These are phyloP conservation scores for Clamator glandarius DNA, from an alignment of 2,797 vertebrate genomes.

Conservation along the genomic window DNA sequence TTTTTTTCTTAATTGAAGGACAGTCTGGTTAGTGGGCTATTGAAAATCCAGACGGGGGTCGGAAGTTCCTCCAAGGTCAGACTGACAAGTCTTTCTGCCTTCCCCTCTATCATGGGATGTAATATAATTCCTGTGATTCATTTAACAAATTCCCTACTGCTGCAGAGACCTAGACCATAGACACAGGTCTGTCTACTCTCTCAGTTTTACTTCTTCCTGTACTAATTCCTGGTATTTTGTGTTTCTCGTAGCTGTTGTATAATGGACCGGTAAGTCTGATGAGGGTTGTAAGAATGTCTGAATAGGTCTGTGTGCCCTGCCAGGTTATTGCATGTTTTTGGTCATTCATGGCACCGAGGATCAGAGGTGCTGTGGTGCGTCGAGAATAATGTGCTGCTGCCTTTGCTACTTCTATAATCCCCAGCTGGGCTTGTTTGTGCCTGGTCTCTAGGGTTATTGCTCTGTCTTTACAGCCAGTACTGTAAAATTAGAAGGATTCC, in stretches of 20 bases:
- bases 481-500: slow-evolving; percentile 33
- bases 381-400: neutral
- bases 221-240: neutral
- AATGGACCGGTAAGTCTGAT: neutral
- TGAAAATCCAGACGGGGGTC: neutral
- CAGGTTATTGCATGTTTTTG: neutral
- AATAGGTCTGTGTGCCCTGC: neutral
- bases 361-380: neutral
- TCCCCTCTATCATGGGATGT: slow-evolving; percentile 55
- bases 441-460: slow-evolving; percentile 20
- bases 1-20: neutral
- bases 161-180: neutral
- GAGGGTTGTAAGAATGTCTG: neutral
- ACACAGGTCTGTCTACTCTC: neutral
- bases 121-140: slow-evolving; percentile 66
- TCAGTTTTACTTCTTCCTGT: neutral
- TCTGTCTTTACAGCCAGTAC: slow-evolving; percentile 14
- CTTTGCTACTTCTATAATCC: neutral
- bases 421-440: neutral
- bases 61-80: slow-evolving; percentile 47
- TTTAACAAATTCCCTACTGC: slow-evolving; percentile 50
- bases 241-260: neutral
- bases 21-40: neutral
- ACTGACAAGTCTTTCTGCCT: slow-evolving; percentile 47
- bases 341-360: neutral